phyloP scores from a whole-genome alignment of 2,113 vertebrate species.

The Grammomys dolichurus region DNA sequence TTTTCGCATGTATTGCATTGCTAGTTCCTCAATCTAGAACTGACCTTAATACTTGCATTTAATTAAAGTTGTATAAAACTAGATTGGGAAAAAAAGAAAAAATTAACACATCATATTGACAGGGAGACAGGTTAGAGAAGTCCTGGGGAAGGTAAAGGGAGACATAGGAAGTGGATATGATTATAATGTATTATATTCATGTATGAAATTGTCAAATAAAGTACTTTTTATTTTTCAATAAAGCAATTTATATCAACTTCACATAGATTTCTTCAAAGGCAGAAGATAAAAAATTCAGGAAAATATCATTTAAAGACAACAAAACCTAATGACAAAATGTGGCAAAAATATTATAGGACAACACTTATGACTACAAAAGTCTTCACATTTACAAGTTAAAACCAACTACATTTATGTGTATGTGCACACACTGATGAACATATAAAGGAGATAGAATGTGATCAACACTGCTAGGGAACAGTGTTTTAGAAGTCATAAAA shows the following conservation, averaged over 20 bases:
- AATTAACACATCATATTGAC: neutral
- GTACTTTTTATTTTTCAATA: neutral
- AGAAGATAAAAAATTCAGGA: neutral
- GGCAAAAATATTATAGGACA: neutral
- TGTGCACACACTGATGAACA: neutral
- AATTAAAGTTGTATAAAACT: too few species aligned
- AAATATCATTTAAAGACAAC: neutral
- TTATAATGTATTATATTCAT: neutral
- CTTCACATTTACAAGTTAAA: neutral
- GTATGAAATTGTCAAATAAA: neutral
- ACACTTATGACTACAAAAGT: neutral
- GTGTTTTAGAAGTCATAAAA: neutral
- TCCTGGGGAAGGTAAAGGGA: neutral
- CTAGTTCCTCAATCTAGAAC: too few species aligned
- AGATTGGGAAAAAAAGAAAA: neutral
- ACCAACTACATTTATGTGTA: neutral
- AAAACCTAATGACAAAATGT: neutral
- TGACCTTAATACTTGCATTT: too few species aligned
- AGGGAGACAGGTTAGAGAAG: neutral
- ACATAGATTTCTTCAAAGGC: neutral
- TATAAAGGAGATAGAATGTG: neutral
- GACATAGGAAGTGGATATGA: neutral
- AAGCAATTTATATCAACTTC: neutral
- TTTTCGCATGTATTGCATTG: too few species aligned
- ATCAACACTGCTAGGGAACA: neutral